Base-by-base conservation (phyloP, 1,140 invertebrate genomes). In the Drosophila subpulchrella region DNA sequence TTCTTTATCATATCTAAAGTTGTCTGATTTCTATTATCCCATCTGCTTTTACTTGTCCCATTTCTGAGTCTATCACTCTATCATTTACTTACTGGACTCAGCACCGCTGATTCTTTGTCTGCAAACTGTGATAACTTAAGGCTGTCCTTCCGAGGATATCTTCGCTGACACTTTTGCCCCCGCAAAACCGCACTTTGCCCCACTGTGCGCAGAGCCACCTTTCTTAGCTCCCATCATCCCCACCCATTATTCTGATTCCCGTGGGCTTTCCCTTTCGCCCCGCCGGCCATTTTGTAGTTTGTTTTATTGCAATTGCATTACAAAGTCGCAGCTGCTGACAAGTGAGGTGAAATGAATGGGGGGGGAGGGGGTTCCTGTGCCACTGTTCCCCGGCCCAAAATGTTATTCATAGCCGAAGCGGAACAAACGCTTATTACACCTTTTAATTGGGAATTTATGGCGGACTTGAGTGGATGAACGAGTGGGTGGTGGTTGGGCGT, bases 381-480 rank as follows among this genome's bases (percentile, higher is more conserved):
- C 3, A 5, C 27, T 5, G 27, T 27, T 27, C 27, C 27, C 3
- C 1, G 3, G 27, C 27, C 27, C 38, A 44, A 72, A 81, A 75
- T 76, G 78, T 72, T 81, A 81, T 81, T 76, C 78, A 76, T 81
- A 57, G 78, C 65, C 46, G 56, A 50, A 72, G 78, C 72, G 78
- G 78, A 72, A 81, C 72, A 80, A 81, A 81, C 79, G 57, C 78
- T 81, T 81, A 81, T 81, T 81, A 81, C 78, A 65, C 78, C 78
- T 81, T 81, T 76, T 81, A 81, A 81, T 81, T 81, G 78, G 51
- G 48, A 81, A 81, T 81, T 81, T 81, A 81, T 81, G 76, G 68
- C 57, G 30, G 51, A 42, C 38, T 20, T 42, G 53, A 42, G 60
- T 34, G 44, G 68, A 44, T 24, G 54, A 48, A 13, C 13, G 10